Percentiles rank a stretch among this genome's conserved stretches.
phyloP scores from a whole-genome alignment of 1,140 invertebrate genomes.

The Choristoneura fumiferana region DNA sequence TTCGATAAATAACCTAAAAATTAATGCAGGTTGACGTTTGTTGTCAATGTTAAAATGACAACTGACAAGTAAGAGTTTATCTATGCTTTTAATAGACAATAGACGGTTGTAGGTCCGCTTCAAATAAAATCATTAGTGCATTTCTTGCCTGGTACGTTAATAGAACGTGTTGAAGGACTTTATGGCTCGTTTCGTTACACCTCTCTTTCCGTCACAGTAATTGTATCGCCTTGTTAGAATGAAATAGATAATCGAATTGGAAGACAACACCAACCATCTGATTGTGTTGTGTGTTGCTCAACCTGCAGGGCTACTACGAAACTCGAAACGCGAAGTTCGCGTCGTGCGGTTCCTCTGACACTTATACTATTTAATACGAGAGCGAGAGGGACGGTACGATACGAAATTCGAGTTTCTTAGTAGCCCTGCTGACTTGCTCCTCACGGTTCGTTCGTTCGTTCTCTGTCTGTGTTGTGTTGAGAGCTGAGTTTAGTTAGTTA shows the following conservation, averaged over 20 bases:
- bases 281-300: too few species aligned
- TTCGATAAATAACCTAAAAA: constrained; percentile 22
- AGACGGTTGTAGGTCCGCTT: not conserved
- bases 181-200: not conserved
- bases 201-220: not conserved
- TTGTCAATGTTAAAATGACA: not conserved
- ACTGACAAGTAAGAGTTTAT: not conserved
- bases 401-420: too few species aligned
- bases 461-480: not conserved
- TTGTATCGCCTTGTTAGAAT: not conserved
- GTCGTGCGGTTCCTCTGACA: too few species aligned
- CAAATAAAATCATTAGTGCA: too few species aligned
- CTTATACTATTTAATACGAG: too few species aligned
- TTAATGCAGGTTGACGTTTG: constrained; percentile 44
- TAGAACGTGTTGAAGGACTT: not conserved
- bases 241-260: not conserved
- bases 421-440: too few species aligned
- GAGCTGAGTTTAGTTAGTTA: not conserved
- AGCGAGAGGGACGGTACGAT: too few species aligned
- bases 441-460: not conserved
- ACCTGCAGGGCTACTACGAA: too few species aligned
- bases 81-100: not conserved
- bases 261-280: too few species aligned
- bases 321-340: too few species aligned
- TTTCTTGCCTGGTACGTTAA: too few species aligned